Evolutionary conservation across 64 coral and sea anemone genomes (phyloP).

Genomic region (Porites australiensis): DNA sequence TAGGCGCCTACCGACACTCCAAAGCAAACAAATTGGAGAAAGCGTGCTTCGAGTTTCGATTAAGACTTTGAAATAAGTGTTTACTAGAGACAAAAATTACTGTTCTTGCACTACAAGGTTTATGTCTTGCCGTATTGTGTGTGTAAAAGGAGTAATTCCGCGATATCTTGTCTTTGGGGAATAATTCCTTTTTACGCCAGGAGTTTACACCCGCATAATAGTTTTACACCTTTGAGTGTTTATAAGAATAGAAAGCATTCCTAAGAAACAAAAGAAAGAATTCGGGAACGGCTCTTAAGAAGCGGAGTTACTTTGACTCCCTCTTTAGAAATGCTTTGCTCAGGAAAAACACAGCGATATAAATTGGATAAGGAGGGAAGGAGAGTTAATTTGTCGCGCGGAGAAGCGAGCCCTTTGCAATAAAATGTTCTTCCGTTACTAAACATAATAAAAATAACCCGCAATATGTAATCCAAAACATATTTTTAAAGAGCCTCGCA

Average conservation of each 20-base stretch:
- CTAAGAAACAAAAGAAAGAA: slow-evolving; percentile 25
- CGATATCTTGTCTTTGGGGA: background rate
- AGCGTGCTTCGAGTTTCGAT: background rate
- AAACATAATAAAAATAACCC: background rate
- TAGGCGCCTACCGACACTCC: background rate
- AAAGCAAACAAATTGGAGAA: slow-evolving; percentile 19
- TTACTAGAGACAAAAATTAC: background rate
- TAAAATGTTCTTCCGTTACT: background rate
- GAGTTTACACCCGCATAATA: slow-evolving; percentile 27
- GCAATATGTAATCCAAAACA: background rate
- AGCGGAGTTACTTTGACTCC: background rate
- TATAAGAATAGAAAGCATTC: slow-evolving; percentile 29
- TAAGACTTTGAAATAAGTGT: background rate
- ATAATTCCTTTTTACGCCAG: slow-evolving; percentile 7
- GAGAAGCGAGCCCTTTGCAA: background rate
- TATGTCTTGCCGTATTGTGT: background rate
- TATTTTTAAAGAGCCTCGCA: background rate
- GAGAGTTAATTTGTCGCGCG: background rate
- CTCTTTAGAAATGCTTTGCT: background rate
- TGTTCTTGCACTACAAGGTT: background rate
- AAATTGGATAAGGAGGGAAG: background rate
- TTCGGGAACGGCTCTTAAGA: slow-evolving; percentile 19
- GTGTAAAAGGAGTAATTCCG: background rate
- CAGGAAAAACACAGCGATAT: background rate
- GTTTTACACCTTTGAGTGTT: slow-evolving; percentile 11